Evolutionary conservation across 2,888 invertebrate genomes (phyloP).

Genomic region (Plagiodera versicolora): DNA sequence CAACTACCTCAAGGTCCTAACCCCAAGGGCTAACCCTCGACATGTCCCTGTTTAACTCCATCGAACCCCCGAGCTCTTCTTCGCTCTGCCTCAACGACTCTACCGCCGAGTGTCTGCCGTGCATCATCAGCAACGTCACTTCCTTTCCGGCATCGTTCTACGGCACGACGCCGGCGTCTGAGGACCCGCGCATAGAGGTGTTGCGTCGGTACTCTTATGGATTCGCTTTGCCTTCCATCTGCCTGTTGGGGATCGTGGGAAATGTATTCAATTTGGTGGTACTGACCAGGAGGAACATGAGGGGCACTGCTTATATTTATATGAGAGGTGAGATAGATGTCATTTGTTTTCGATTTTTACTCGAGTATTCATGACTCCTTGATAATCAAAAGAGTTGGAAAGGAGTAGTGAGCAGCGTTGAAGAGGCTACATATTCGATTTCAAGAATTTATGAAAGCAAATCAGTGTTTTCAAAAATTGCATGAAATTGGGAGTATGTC

Average conservation of each 20-base stretch:
- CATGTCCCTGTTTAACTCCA: constrained; percentile 54
- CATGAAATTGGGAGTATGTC: too few species aligned
- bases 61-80: constrained; percentile 47
- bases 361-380: too few species aligned
- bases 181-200: constrained; percentile 64
- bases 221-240: constrained; percentile 69
- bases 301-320: constrained; percentile 79
- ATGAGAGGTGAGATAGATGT: constrained; percentile 65
- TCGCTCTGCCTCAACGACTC: constrained; percentile 47
- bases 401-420: too few species aligned
- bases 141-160: constrained; percentile 43
- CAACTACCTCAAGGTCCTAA: too few species aligned
- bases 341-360: too few species aligned
- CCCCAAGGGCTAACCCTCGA: constrained; percentile 17
- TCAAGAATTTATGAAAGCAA: too few species aligned
- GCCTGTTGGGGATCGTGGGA: constrained; percentile 73
- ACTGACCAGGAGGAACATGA: constrained; percentile 74
- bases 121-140: constrained; percentile 46
- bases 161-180: constrained; percentile 45
- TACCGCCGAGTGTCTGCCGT: constrained; percentile 46
- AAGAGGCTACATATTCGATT: too few species aligned
- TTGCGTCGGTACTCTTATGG: constrained; percentile 67
- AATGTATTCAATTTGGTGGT: constrained; percentile 79
- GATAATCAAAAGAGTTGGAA: too few species aligned
- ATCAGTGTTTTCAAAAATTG: too few species aligned